phyloP scores from a whole-genome alignment of 1,140 invertebrate genomes.

The Achatina immaculata region DNA sequence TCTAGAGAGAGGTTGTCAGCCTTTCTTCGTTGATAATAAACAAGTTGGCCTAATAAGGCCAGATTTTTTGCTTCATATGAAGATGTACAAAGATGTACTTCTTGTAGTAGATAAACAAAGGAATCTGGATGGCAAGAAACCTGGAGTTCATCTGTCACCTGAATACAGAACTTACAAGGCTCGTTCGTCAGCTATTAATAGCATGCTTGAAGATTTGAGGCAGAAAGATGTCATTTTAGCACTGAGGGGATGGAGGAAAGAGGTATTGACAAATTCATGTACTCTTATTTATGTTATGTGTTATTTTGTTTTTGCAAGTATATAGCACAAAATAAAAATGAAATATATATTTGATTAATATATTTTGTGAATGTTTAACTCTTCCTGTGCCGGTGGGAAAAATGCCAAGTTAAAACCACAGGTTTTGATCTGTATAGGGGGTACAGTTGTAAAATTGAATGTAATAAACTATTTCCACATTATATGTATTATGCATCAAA shows the following conservation, averaged over 20 bases:
- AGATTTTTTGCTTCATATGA: conserved; percentile 23
- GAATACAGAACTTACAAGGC: not conserved
- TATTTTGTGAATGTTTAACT: no score
- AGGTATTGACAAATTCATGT: no score
- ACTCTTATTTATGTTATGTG: no score
- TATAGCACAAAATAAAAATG: no score
- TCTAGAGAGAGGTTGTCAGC: conserved; percentile 14
- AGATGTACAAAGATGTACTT: conserved; percentile 10
- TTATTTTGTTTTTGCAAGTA: no score
- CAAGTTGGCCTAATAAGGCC: conserved; percentile 24
- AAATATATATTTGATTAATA: no score
- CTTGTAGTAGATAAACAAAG: not conserved
- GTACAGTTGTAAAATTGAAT: no score
- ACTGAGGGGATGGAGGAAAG: conserved; percentile 24
- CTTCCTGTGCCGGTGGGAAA: no score
- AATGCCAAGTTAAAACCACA: no score
- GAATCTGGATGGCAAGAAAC: not conserved
- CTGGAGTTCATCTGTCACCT: conserved; percentile 26
- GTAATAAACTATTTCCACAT: no score
- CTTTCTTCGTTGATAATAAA: conserved; percentile 30
- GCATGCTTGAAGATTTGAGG: conserved; percentile 23
- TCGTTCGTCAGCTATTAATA: not conserved
- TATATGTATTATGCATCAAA: no score
- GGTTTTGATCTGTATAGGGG: no score
- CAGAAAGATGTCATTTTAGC: conserved; percentile 14